Base-by-base conservation (phyloP, 2,797 vertebrate species). In the Bufotes viridis region DNA sequence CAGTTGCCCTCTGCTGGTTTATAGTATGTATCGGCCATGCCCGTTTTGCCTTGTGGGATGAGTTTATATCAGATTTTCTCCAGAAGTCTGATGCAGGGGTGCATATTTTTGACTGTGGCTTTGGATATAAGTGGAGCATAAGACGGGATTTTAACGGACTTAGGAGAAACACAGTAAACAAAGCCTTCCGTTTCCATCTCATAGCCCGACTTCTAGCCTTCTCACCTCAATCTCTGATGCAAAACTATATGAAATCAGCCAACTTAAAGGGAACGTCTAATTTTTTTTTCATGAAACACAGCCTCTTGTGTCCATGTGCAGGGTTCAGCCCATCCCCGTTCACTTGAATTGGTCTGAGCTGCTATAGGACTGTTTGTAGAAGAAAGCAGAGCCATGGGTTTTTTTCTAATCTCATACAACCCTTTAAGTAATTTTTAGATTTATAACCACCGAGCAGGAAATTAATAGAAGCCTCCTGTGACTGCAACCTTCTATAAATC, bases 391-490 rank as follows among this genome's bases (percentile, higher is more conserved):
- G 22, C 11, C 42, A 76, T 51, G 22, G 53, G 53, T 53, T 53
- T 42, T 42, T 42, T 42, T 42, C 74, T 76, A 51, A 5, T n/a
- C 20, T n/a, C 42, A 74, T 53, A 53, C 42, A 17, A 7, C 22
- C 69, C 26, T 70, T 75, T 75, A 76, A 84, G 70, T 42, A 9
- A 53, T 42, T 74, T 74, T 61, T 8, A 58, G 69, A 53, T 63
- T 65, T 63, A 78, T 78, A 61, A 60, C n/a, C 15, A 42, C 1
- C 3, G 34, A 78, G 72, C 14, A 60, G n/a, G 26, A 76, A 76
- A 78, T 85, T 34, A 76, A 85, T 76, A 85, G n/a, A 85, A 18
- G 58, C 58, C 69, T 65, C 58, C 58, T 29, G 55, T 61, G 83
- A 53, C 72, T 76, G 57, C 83, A 24, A 26, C 53, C 49, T 76